Conservation (phyloP, 2,888 invertebrate species). For the Antheraea yamamai region DNA sequence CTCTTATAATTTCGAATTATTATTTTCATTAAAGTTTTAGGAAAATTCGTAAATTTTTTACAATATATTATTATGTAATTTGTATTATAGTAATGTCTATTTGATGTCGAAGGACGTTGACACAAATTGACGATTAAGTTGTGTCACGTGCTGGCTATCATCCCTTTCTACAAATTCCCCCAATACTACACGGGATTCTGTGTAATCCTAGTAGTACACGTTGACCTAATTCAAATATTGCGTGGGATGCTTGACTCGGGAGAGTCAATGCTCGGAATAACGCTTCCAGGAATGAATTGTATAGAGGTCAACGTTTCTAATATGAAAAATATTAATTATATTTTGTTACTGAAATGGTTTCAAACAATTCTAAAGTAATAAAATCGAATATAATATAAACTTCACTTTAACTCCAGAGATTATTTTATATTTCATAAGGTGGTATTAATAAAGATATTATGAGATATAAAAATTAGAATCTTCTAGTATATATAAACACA, state of each 20-base stretch:
- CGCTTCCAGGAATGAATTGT: conserved; percentile 16
- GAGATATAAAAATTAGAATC: no score
- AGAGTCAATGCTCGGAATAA: conserved; percentile 7
- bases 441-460: no score
- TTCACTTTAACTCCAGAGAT: no score
- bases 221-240: conserved; percentile 37
- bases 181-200: conserved; percentile 27
- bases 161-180: conserved; percentile 20
- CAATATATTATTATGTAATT: neutral
- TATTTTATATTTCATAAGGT: no score
- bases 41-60: neutral
- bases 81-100: neutral
- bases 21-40: neutral
- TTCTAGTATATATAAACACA: no score
- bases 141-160: conserved; percentile 29
- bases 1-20: neutral
- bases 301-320: neutral
- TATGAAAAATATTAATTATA: conserved; percentile 19
- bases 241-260: conserved; percentile 24
- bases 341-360: no score
- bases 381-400: no score
- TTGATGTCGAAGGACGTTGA: neutral
- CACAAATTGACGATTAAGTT: conserved; percentile 22
- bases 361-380: no score
- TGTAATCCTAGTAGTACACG: conserved; percentile 28